Conservation (phyloP, 2,797 vertebrate genomes). For the Pseudomugil gertrudae region DNA sequence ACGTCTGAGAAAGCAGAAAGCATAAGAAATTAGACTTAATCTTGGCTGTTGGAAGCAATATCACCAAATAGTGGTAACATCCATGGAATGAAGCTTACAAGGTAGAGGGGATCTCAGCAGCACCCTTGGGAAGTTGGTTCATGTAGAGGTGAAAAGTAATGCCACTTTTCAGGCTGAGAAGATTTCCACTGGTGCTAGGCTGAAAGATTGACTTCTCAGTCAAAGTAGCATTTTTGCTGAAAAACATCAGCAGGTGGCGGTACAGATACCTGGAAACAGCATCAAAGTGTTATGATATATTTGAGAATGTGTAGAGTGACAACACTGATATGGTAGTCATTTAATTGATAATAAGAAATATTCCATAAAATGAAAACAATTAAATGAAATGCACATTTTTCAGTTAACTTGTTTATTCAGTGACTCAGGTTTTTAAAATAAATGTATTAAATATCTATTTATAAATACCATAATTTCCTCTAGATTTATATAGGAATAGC, state of each 20-base stretch:
- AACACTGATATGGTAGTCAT: too few relatives aligned
- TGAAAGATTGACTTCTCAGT: constrained; percentile 90
- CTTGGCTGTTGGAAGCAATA: not conserved
- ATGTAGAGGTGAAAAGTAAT: constrained; percentile 89
- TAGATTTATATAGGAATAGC: too few relatives aligned
- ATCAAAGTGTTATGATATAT: not conserved
- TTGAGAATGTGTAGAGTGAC: too few relatives aligned
- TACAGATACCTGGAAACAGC: constrained; percentile 89
- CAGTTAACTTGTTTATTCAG: too few relatives aligned
- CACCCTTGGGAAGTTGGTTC: constrained; percentile 93
- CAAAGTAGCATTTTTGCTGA: constrained; percentile 83
- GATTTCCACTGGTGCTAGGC: constrained; percentile 75
- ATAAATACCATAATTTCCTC: too few relatives aligned
- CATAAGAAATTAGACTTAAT: not conserved
- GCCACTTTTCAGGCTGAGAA: constrained; percentile 87
- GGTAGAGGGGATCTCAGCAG: constrained; percentile 85
- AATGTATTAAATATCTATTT: too few relatives aligned
- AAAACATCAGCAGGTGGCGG: constrained; percentile 91
- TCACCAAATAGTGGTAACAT: too few relatives aligned
- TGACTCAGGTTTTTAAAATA: too few relatives aligned
- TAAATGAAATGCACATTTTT: too few relatives aligned
- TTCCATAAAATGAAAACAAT: too few relatives aligned
- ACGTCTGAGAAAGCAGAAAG: constrained; percentile 68
- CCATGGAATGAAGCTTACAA: constrained; percentile 79
- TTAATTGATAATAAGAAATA: too few relatives aligned